Evolutionary conservation across 2,888 invertebrate species (phyloP), one percentile per base, ranked within the genome.

Genomic region (Drosophila quinaria): DNA sequence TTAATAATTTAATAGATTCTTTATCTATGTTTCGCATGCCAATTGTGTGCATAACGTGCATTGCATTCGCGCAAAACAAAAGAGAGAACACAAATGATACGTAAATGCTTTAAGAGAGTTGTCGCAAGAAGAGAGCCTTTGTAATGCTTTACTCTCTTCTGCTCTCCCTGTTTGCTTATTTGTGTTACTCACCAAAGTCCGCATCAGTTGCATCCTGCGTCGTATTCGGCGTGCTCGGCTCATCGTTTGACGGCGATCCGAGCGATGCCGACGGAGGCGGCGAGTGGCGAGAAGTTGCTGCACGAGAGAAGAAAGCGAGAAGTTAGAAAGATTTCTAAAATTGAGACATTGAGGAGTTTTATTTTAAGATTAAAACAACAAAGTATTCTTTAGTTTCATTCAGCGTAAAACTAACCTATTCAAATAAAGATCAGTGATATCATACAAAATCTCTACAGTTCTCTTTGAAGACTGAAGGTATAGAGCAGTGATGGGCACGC

Each of bases 141-240:
- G 39, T 22, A 17, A 8, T 49, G 13, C 37, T 37, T 44, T 33
- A 17, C 50, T 58, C 55, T 61, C 29, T 37, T 15, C 25, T 3
- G n/a, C 42, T 25, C 22, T 19, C 11, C 3, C 42, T 19, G 9
- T 37, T 17, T 2, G 4, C 25, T 0, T 13, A 22, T 33, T 5
- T 37, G 8, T 29, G 29, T 35, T 52, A 90, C 92, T 91, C 74
- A 92, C 92, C 92, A 77, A 92, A 87, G 64, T 91, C 92, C 50
- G 77, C 78, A 70, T 90, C 76, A 37, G 58, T 58, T 41, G 74
- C 29, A 13, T 78, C 89, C 56, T 71, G 70, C 42, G 89, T 83
- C 51, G 84, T 87, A 50, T 87, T 91, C 50, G 82, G 78, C 41
- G 81, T 87, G 70, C 79, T 89, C 11, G 82, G 74, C 50, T 91